Evolutionary conservation across 2,888 invertebrate genomes (phyloP), one percentile per base, ranked within the genome.

Genomic region (Dryadula phaetusa): DNA sequence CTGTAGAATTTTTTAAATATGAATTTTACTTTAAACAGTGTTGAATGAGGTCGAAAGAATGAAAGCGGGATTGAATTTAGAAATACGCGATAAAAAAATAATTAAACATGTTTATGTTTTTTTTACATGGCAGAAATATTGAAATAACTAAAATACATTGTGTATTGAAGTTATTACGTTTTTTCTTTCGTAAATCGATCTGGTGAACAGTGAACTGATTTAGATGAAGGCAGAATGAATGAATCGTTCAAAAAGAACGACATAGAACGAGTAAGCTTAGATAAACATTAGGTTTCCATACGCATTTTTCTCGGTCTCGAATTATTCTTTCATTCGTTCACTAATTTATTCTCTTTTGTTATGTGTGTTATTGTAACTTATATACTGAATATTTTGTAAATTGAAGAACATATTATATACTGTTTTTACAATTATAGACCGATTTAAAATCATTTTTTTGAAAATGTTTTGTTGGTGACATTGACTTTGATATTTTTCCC

Each of bases 181-280:
- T 46, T 2, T 54, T 54, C 22, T 56, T 56, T 25, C 4, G 1
- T 22, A n/a, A 40, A 16, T 56, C 10, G 40, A 56, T 56, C n/a
- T 54, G 22, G 52, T 54, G 5, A 34, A 40, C 20, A 22, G 42
- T 40, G n/a, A 22, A 40, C 10, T 56, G 46, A 12, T 56, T 25
- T 25, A 56, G 22, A 40, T 14, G 20, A 37, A 4, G 8, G 1
- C 8, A 8, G 22, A 56, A 56, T 40, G 22, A 56, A 37, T 56
- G 37, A 40, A 22, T 40, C 37, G 40, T 56, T 56, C n/a, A 25
- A n/a, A n/a, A 56, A 56, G 22, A 40, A 56, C 8, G 40, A 25
- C 40, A 40, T 56, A 56, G 40, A 56, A 40, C 56, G n/a, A 56
- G 22, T 40, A 56, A 56, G 22, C 7, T 56, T 40, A 40, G 40